phyloP scores from a whole-genome alignment of 2,113 vertebrate genomes.

The Cygnus atratus region DNA sequence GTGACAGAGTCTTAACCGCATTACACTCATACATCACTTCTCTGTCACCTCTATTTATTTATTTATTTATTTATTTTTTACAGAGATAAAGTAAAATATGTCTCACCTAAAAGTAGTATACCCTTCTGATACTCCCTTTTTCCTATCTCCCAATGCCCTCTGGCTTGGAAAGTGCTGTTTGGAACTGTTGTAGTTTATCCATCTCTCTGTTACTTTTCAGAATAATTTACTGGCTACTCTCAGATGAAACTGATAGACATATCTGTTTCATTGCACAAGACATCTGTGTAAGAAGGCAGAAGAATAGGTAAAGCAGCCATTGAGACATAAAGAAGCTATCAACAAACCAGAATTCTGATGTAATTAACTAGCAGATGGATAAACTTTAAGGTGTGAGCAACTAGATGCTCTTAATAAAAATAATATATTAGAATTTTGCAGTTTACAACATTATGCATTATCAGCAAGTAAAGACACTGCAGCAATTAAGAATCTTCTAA shows the following conservation, averaged over 20 bases:
- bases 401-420: neutral
- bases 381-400: neutral
- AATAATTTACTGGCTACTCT: neutral
- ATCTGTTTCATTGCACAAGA: neutral
- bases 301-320: neutral
- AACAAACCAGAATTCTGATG: neutral
- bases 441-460: neutral
- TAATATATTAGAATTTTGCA: neutral
- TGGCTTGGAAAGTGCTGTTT: neutral
- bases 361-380: neutral
- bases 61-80: neutral
- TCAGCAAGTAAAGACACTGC: neutral
- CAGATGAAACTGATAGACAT: neutral
- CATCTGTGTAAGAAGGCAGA: neutral
- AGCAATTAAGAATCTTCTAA: neutral
- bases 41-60: neutral
- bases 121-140: neutral
- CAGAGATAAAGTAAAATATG: neutral
- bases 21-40: neutral
- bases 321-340: neutral
- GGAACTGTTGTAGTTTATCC: neutral
- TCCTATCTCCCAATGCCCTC: neutral
- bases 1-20: neutral
- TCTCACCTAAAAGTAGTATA: neutral
- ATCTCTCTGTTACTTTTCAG: neutral